Evolutionary conservation across 2,888 invertebrate species (phyloP).

Genomic region (Drosophila nigricruria): DNA sequence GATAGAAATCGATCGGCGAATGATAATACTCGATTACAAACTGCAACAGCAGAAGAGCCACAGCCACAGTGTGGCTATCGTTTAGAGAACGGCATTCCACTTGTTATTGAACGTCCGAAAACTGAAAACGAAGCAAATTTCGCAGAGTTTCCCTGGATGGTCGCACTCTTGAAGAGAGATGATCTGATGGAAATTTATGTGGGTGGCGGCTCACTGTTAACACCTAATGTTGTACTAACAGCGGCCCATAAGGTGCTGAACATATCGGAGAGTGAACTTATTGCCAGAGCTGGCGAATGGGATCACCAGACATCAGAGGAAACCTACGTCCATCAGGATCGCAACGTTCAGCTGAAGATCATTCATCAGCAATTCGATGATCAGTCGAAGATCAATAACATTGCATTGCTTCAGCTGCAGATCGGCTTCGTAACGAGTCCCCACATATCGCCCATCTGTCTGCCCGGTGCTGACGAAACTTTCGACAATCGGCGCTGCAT

Average conservation of each 20-base stretch:
- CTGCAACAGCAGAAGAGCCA: no score
- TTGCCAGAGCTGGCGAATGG: not conserved
- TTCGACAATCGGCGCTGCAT: constrained; percentile 53
- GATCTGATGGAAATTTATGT: not conserved
- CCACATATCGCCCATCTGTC: constrained; percentile 37
- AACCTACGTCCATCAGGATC: not conserved
- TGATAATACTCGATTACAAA: no score
- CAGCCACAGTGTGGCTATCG: not conserved
- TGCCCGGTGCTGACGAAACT: not conserved
- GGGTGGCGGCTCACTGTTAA: not conserved
- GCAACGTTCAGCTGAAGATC: not conserved
- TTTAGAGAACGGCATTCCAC: not conserved
- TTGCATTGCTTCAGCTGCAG: not conserved
- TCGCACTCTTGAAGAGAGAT: not conserved
- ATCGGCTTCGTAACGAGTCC: not conserved
- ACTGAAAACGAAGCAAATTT: not conserved
- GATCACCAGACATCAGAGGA: not conserved
- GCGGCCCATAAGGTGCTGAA: not conserved
- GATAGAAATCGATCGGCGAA: no score
- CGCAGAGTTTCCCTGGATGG: not conserved
- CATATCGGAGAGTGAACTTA: not conserved
- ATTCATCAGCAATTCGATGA: not conserved
- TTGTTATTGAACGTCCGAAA: not conserved
- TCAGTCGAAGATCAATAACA: not conserved
- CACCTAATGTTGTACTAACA: not conserved